Evolutionary conservation across 2,888 invertebrate genomes (phyloP), one percentile per base, ranked within the genome.

Genomic region (Elmis aenea): DNA sequence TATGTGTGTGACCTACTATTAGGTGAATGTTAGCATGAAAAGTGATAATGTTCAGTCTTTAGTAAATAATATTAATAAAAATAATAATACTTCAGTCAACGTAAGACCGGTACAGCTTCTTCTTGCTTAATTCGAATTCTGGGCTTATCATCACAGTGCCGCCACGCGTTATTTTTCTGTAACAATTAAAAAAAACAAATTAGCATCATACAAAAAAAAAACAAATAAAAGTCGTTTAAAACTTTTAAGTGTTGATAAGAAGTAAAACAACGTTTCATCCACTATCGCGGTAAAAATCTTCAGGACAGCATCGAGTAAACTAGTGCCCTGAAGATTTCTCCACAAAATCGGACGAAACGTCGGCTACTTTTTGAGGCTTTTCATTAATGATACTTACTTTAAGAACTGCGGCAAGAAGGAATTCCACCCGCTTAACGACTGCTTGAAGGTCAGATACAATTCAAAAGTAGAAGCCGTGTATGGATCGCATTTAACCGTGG

Each of bases 381-480:
- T 18, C 8, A 6, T 18, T 8, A 18, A 29, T 11, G 10, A 26
- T 49, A 79, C 84, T 83, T 68, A 88, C 88, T 87, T 88, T 69
- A 91, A 75, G 70, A 91, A 85, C 68, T 90, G 88, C 68, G 89
- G 87, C 70, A 91, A 72, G 63, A 85, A 75, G 58, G 83, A 82
- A 54, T 85, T 85, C 91, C 91, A 92, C 65, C 85, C 82, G 54
- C 83, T 81, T 41, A 80, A 77, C 64, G 87, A 86, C 66, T 90
- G 89, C 68, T 85, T 85, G 50, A 93, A 74, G 31, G 88, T 91
- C 52, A 92, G 74, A 70, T 85, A 85, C 59, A 92, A 76, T 71
- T 92, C 91, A 66, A 91, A 92, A 42, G 92, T 92, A 50, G 89
- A 83, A 38, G 90, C 84, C 12, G 89, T 87, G 64, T 78, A 79